phyloP scores from a whole-genome alignment of 2,113 vertebrate species.

The Labeo catla region DNA sequence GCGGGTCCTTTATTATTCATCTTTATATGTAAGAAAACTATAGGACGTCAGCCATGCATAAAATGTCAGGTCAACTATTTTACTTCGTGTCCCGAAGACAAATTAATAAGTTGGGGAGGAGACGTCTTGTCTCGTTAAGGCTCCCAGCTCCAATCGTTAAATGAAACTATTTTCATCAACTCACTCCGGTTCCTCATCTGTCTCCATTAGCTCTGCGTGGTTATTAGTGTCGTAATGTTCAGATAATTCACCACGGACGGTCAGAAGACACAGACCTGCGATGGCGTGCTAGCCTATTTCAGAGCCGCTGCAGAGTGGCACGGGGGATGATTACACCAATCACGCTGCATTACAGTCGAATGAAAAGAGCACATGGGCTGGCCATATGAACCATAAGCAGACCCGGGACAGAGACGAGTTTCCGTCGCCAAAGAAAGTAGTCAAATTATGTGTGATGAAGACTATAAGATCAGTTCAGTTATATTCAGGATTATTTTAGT shows the following conservation, averaged over 20 bases:
- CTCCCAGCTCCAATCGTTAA: constrained; percentile 20
- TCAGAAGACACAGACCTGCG: constrained; percentile 27
- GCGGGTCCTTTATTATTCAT: background rate
- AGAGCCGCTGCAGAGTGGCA: background rate
- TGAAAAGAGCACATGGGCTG: background rate
- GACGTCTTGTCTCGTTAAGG: constrained; percentile 6
- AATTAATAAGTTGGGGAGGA: background rate
- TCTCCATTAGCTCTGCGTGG: constrained; percentile 22
- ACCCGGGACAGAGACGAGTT: background rate
- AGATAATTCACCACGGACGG: constrained; percentile 19
- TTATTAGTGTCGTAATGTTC: constrained; percentile 38
- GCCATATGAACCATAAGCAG: background rate
- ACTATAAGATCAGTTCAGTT: background rate
- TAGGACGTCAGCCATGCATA: background rate
- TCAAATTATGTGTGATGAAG: background rate
- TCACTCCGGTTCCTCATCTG: constrained; percentile 12
- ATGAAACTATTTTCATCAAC: constrained; percentile 28
- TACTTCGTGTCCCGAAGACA: background rate
- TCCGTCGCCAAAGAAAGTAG: background rate
- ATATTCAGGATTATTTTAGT: too few relatives aligned
- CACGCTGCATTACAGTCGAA: constrained; percentile 3
- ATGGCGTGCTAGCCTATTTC: background rate
- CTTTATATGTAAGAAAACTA: background rate
- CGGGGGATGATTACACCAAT: constrained; percentile 31
- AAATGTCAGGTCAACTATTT: constrained; percentile 22